phyloP scores from a whole-genome alignment of 2,113 vertebrate genomes.

The Ochotona curzoniae region DNA sequence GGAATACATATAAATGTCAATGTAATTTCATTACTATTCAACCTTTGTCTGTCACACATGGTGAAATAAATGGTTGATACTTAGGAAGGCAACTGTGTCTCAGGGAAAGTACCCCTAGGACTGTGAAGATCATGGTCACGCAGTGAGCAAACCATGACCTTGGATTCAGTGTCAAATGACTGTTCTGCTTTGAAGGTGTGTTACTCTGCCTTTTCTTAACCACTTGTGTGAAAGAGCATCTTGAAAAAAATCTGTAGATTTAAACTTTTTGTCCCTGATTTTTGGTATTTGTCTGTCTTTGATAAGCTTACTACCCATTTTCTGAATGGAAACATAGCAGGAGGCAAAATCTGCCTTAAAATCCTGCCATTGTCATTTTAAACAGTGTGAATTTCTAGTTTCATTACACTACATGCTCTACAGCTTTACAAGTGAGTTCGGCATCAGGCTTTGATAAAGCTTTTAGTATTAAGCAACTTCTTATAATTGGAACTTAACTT shows the following conservation, averaged over 20 bases:
- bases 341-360: background rate
- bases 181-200: background rate
- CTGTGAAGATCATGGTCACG: background rate
- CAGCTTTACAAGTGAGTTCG: background rate
- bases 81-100: background rate
- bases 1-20: background rate
- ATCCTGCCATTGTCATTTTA: background rate
- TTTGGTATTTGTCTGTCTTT: background rate
- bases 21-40: background rate
- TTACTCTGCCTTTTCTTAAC: background rate
- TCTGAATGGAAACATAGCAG: background rate
- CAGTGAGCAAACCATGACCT: background rate
- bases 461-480: background rate
- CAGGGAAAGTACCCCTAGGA: background rate
- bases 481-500: constrained; percentile 19
- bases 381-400: background rate
- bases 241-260: background rate
- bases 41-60: background rate
- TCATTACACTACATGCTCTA: background rate
- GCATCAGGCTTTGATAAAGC: background rate
- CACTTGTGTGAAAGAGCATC: background rate
- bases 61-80: background rate
- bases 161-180: background rate
- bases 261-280: background rate
- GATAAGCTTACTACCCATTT: background rate